Percentiles rank a stretch among this genome's conserved stretches.
phyloP scores from a whole-genome alignment of 2,797 vertebrate species.

The Galaxias olidus region DNA sequence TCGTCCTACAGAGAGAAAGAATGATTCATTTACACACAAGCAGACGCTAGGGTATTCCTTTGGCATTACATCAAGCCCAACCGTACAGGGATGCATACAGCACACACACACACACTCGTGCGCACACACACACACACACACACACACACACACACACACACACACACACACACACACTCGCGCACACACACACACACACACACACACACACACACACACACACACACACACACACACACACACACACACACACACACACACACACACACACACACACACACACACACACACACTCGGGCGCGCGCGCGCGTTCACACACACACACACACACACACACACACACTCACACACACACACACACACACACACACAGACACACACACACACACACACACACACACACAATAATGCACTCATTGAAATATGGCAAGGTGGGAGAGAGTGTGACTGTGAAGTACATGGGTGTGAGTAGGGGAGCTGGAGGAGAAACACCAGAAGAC shows the following conservation, averaged over 20 bases:
- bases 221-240: constrained; percentile 9
- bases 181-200: background rate
- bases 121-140: constrained; percentile 3
- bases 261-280: constrained; percentile 2
- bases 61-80: too few species aligned
- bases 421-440: background rate
- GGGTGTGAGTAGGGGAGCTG: background rate
- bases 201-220: constrained; percentile 8
- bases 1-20: too few species aligned
- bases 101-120: background rate
- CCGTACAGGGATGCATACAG: too few species aligned
- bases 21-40: too few species aligned
- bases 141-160: background rate
- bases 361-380: background rate
- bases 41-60: too few species aligned
- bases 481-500: background rate
- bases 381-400: background rate
- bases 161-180: background rate
- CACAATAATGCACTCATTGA: background rate
- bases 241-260: constrained; percentile 1
- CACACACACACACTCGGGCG: background rate
- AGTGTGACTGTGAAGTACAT: background rate
- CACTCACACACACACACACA: constrained; percentile 18
- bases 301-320: background rate
- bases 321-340: background rate